phyloP scores from a whole-genome alignment of 2,888 invertebrate genomes.

The Tenodera sinensis region DNA sequence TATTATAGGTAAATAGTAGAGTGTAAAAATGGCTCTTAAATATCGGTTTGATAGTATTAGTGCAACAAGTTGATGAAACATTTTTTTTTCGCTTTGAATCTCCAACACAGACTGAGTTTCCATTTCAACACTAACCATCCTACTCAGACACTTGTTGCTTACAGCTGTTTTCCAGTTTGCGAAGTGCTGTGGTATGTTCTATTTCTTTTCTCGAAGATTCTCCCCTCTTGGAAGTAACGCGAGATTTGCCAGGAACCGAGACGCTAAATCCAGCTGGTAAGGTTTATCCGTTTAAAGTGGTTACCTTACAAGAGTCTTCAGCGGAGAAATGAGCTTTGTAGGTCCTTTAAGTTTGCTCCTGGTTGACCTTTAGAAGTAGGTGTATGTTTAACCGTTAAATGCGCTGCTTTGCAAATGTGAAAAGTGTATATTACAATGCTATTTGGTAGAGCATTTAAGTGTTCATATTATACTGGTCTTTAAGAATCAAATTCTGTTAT shows the following conservation, averaged over 20 bases:
- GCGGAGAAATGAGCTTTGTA: not conserved
- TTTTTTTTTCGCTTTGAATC: not conserved
- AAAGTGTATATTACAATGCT: too few relatives aligned
- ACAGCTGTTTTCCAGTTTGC: not conserved
- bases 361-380: too few relatives aligned
- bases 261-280: not conserved
- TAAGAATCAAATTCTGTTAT: too few relatives aligned
- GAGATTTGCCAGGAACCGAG: not conserved
- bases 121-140: not conserved
- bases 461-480: too few relatives aligned
- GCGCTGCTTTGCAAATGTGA: too few relatives aligned
- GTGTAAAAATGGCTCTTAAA: too few relatives aligned
- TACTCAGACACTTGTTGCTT: not conserved
- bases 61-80: too few relatives aligned
- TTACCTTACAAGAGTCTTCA: not conserved
- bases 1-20: too few relatives aligned
- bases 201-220: not conserved
- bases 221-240: not conserved
- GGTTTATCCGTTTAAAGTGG: not conserved
- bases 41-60: too few relatives aligned
- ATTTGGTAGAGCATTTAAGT: too few relatives aligned
- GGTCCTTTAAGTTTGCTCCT: too few relatives aligned
- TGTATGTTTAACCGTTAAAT: too few relatives aligned
- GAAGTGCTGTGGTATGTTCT: not conserved
- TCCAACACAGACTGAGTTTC: not conserved